These are phyloP conservation scores for Eilema depressum DNA, from an alignment of 2,888 invertebrate genomes.

Conservation along the genomic window DNA sequence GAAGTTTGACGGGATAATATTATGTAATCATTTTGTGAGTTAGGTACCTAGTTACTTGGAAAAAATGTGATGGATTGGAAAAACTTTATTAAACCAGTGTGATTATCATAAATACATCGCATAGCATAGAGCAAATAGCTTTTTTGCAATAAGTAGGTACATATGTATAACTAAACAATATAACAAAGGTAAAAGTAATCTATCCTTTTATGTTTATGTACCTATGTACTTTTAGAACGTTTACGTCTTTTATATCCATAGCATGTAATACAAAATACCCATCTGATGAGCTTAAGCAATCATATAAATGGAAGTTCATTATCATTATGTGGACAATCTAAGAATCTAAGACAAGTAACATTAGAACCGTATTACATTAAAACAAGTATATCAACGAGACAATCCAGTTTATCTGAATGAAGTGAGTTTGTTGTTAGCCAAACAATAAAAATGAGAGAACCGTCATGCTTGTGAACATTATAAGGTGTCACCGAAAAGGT, in stretches of 20 bases:
- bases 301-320: slow-evolving; percentile 20
- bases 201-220: no score
- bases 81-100: not conserved
- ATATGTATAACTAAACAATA: no score
- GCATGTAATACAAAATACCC: not conserved
- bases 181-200: no score
- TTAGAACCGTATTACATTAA: not conserved
- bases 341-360: slow-evolving; percentile 5
- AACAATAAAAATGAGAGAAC: slow-evolving; percentile 8
- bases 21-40: not conserved
- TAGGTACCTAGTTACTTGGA: no score
- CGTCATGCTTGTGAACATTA: slow-evolving; percentile 12
- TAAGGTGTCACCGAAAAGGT: slow-evolving; percentile 9
- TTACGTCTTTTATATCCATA: not conserved
- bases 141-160: no score
- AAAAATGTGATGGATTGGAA: not conserved
- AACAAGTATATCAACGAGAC: not conserved
- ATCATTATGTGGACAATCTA: slow-evolving; percentile 23
- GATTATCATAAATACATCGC: no score
- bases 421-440: not conserved
- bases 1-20: not conserved
- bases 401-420: slow-evolving; percentile 11
- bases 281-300: not conserved
- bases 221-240: no score
- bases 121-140: no score